A percentile compares a stretch with the other conserved stretches of the same genome.
These are phyloP conservation scores for Neotragus pygmaeus DNA, from an alignment of 2,113 vertebrate species.

Conservation along the genomic window DNA sequence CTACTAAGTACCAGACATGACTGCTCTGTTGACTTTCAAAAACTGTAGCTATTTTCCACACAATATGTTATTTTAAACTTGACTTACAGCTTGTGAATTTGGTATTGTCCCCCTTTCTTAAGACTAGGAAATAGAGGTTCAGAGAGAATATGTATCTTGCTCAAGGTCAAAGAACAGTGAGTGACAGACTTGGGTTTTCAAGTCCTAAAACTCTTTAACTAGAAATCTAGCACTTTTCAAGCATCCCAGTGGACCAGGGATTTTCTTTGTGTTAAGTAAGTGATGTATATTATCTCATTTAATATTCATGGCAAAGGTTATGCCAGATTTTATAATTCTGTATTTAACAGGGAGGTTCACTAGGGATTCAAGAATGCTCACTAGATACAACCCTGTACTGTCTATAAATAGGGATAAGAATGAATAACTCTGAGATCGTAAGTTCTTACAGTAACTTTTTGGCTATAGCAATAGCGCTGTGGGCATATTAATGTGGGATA, in stretches of 20 bases:
- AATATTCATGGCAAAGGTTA: background rate
- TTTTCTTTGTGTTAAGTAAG: background rate
- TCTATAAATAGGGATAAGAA: background rate
- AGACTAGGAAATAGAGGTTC: background rate
- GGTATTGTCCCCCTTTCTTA: background rate
- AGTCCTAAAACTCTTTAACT: background rate
- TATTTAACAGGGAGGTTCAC: background rate
- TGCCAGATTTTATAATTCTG: background rate
- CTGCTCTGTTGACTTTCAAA: background rate
- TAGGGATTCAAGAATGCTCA: background rate
- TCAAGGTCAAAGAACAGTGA: background rate
- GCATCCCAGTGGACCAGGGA: background rate
- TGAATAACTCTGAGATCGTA: background rate
- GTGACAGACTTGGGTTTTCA: background rate
- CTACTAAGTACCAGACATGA: background rate
- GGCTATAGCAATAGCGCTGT: background rate
- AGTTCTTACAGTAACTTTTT: background rate
- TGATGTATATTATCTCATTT: background rate
- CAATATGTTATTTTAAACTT: conserved; percentile 4
- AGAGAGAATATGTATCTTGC: background rate
- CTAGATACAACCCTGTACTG: background rate
- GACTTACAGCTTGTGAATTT: background rate
- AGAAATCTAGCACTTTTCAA: background rate
- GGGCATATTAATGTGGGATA: background rate
- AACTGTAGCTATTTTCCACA: background rate